Base-by-base conservation (phyloP, 2,888 invertebrate species). In the Acanthosepion esculentum region DNA sequence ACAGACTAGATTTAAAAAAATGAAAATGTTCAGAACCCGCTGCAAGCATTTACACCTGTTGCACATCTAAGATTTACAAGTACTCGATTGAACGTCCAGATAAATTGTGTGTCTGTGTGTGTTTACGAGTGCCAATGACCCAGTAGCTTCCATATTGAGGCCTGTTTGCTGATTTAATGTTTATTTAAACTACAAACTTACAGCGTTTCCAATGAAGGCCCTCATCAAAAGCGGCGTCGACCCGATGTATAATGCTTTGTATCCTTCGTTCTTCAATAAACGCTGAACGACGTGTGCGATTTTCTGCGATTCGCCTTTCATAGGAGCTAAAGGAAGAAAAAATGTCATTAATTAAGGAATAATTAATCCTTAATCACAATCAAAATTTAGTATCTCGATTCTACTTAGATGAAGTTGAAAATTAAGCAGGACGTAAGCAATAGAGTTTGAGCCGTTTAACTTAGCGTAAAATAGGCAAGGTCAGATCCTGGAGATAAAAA, bases 191-290 rank as follows among this genome's bases (percentile, higher is more conserved):
- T 41, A 41, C 2, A 93, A n/a, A 93, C 93, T 93, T 50, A 93
- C 93, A 29, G 93, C 93, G n/a, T 93, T 93, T 50, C 93, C 93
- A 53, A 93, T 48, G 53, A 93, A 93, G 8, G 93, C 93, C n/a
- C 93, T 93, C n/a, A 53, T 93, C 53, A 93, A 93, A 53, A 93
- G 29, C 26, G 93, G 93, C n/a, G 93, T 50, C 48, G 93, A 53
- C 53, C 93, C 93, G 48, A 53, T 93, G 48, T 93, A 93, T 48
- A 93, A 50, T 48, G 93, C 93, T 93, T 26, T 48, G 93, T 10
- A 26, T n/a, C 93, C 93, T 53, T 53, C 93, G 15, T 93, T 33
- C 50, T 93, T 48, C 18, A 48, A 93, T 93, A 93, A 48, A 53
- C 53, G 48, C 26, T n/a, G 48, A 53, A 93, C 48, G 15, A 48